Evolutionary conservation across 30 jellyfish, hydroid and myxozoan species (phyloP).

Genomic region (Morbakka virulenta): DNA sequence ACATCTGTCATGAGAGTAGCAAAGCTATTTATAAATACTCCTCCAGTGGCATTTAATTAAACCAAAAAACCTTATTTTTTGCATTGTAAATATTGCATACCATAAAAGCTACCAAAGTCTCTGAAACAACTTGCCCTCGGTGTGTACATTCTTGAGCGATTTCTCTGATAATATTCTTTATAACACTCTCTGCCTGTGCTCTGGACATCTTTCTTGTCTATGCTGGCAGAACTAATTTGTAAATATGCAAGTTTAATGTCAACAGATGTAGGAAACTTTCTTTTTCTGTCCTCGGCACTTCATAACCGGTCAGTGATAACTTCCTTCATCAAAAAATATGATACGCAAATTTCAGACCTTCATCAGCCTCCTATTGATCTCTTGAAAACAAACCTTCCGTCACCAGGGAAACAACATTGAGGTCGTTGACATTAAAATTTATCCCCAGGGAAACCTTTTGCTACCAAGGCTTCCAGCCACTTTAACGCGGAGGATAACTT

Average conservation of each 20-base stretch:
- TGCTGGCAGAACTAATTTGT: too few species aligned
- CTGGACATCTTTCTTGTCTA: conserved; percentile 64
- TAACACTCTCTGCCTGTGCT: conserved; percentile 94
- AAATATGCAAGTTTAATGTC: too few species aligned
- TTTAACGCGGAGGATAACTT: too few species aligned
- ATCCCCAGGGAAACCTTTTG: too few species aligned
- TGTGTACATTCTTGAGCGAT: conserved; percentile 86
- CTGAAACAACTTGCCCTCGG: conserved; percentile 87
- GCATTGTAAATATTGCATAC: conserved; percentile 6
- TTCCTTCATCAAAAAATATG: too few species aligned
- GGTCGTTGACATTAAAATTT: too few species aligned
- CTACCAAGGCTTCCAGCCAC: too few species aligned
- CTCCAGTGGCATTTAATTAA: background rate
- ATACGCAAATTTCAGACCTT: too few species aligned
- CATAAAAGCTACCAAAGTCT: conserved; percentile 91
- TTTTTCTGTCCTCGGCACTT: background rate
- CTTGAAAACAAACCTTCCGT: too few species aligned
- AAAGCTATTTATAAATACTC: background rate
- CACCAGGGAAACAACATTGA: too few species aligned
- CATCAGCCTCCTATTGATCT: too few species aligned
- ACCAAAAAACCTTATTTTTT: background rate
- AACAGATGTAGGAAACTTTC: background rate
- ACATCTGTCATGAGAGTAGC: too few species aligned
- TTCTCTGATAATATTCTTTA: conserved; percentile 81
- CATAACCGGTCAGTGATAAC: background rate